Base-by-base conservation (phyloP, 1,140 invertebrate genomes). In the Drosophila sp. region DNA sequence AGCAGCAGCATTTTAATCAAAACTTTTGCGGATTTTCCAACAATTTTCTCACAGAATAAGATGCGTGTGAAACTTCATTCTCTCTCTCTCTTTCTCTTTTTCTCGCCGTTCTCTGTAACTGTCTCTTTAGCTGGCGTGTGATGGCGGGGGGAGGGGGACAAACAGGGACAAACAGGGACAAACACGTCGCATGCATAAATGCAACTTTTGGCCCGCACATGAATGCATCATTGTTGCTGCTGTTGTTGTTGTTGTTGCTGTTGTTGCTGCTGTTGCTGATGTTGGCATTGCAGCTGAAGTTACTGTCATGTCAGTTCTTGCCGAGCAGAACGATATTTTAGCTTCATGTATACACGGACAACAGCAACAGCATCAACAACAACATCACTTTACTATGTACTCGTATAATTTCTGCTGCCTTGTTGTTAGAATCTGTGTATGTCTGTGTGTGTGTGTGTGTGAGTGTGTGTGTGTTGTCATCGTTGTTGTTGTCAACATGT, bases 401-500 rank as follows among this genome's bases (percentile, higher is more conserved):
- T 65, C 53, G 76, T 77, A 81, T 81, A 81, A 81, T 81, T 81
- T 81, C 74, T 48, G 63, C 58, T 77, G 76, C 62, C 40, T 36
- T 62, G 66, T 40, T 40, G 27, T 13, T 18, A 7, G 46, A 14
- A n/a, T n/a, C n/a, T 71, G 54, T 48, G 14, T 61, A 65, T 80
- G 78, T 66, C 51, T 81, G 73, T 67, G 51, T 63, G 78, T 77
- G 74, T 79, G 14, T 71, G 54, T 48, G 14, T 61, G 72, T 80
- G 78, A 61, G 57, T 81, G 73, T 67, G 51, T 63, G 78, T 77
- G 74, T 79, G 76, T 81, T 83, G 80, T 76, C 74, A 78, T 65
- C 62, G 67, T 69, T 83, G 76, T 82, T 83, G 80, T 74, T 84
- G 81, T 84, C 81, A 84, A 80, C 81, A 84, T 84, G 81, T 66